Evolutionary conservation across 1,140 invertebrate genomes (phyloP).

Genomic region (Pogonomyrmex californicus): DNA sequence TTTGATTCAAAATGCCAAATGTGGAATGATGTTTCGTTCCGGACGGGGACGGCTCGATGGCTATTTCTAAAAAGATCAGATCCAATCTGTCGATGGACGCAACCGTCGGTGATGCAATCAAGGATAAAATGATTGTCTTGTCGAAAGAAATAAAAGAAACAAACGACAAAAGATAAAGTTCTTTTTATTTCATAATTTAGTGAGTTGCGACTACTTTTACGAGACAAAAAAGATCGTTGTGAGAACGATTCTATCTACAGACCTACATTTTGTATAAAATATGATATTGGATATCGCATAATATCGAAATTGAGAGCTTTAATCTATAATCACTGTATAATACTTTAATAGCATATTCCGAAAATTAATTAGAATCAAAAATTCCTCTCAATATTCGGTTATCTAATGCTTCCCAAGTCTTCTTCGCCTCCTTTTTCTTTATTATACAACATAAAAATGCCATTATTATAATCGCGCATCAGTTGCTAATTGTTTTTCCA

Average conservation of each 20-base stretch:
- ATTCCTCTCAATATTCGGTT: not conserved
- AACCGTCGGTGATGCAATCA: slow-evolving; percentile 56
- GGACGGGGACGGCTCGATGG: not conserved
- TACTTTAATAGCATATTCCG: not conserved
- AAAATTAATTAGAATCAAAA: slow-evolving; percentile 22
- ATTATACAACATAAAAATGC: too few relatives aligned
- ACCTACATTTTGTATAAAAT: not conserved
- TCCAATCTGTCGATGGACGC: slow-evolving; percentile 61
- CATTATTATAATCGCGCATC: too few relatives aligned
- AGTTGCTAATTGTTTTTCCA: too few relatives aligned
- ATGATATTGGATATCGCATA: not conserved
- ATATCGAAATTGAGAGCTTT: not conserved
- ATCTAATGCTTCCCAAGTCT: too few relatives aligned
- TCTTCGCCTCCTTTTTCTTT: too few relatives aligned
- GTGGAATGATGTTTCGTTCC: slow-evolving; percentile 11
- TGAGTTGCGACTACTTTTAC: slow-evolving; percentile 50
- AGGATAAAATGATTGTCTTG: slow-evolving; percentile 28
- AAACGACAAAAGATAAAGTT: slow-evolving; percentile 35
- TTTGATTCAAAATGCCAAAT: slow-evolving; percentile 16
- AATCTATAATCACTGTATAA: not conserved
- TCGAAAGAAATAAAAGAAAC: not conserved
- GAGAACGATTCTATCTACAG: not conserved
- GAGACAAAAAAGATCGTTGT: slow-evolving; percentile 34
- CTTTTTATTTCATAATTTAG: slow-evolving; percentile 65
- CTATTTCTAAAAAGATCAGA: slow-evolving; percentile 22